phyloP scores from a whole-genome alignment of 2,888 invertebrate genomes.

The Eupithecia subumbrata region DNA sequence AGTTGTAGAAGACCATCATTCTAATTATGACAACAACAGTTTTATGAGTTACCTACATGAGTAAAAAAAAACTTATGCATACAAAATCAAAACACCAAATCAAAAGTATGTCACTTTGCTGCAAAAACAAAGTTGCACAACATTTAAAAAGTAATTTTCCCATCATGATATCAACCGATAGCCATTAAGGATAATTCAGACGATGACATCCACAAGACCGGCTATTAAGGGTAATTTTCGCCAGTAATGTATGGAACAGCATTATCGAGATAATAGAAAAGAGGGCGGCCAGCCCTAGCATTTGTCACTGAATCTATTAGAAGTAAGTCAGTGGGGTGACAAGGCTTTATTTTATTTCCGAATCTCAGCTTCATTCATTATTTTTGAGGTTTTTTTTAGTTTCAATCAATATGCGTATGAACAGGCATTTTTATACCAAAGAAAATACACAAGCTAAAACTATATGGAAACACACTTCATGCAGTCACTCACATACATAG shows the following conservation, averaged over 20 bases:
- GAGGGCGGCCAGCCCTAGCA: constrained; percentile 56
- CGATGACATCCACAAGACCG: constrained; percentile 48
- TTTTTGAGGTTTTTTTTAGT: background rate
- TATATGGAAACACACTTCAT: background rate
- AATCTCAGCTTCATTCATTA: background rate
- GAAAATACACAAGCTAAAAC: background rate
- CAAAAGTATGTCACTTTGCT: background rate
- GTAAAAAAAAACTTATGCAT: background rate
- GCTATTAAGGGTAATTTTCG: constrained; percentile 66
- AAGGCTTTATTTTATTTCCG: constrained; percentile 27
- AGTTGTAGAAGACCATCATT: no score
- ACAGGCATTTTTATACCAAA: no score
- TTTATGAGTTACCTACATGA: no score
- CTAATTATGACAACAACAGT: no score
- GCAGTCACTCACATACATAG: background rate
- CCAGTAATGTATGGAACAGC: constrained; percentile 64
- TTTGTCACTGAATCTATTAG: constrained; percentile 68
- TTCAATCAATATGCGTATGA: no score
- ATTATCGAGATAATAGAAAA: constrained; percentile 73
- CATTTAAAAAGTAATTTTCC: constrained; percentile 12
- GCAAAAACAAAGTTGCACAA: background rate
- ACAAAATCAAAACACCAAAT: background rate
- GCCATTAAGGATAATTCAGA: constrained; percentile 32
- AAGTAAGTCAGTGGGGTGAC: constrained; percentile 54
- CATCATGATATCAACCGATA: constrained; percentile 1